A percentile compares a stretch with the other conserved stretches of the same genome.
These are phyloP conservation scores for Microtus pennsylvanicus DNA, from an alignment of 2,113 vertebrate species.

Conservation along the genomic window DNA sequence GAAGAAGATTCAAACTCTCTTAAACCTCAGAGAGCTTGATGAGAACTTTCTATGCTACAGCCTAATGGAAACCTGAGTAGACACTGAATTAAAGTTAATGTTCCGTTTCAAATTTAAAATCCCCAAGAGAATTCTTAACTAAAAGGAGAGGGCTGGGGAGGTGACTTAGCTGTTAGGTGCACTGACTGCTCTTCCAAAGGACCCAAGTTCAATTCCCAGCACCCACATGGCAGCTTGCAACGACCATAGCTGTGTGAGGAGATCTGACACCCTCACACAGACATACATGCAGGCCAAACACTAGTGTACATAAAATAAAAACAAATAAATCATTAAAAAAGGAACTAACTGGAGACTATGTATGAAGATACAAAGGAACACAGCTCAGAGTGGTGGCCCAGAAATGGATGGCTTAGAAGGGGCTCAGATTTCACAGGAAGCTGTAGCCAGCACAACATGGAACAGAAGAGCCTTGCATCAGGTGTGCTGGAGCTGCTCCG, in stretches of 20 bases:
- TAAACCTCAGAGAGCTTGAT: background rate
- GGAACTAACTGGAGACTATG: background rate
- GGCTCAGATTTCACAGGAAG: background rate
- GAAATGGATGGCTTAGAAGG: background rate
- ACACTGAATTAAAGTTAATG: background rate
- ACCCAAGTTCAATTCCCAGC: background rate
- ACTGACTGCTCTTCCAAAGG: background rate
- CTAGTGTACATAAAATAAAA: background rate
- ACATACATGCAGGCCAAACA: too few species aligned
- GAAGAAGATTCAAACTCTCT: background rate
- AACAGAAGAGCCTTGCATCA: background rate
- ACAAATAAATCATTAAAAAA: background rate
- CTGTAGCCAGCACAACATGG: background rate
- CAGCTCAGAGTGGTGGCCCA: background rate
- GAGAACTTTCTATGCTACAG: background rate
- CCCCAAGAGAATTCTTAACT: background rate
- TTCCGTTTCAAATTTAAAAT: background rate
- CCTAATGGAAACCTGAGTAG: background rate
- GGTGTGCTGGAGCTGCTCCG: background rate
- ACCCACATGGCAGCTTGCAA: background rate
- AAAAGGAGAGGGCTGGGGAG: background rate
- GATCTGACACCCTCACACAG: background rate
- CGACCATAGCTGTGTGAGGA: background rate
- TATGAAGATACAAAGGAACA: background rate
- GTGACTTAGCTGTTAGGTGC: background rate